phyloP scores from a whole-genome alignment of 2,888 invertebrate genomes.

The Lacanobia wlatinum region DNA sequence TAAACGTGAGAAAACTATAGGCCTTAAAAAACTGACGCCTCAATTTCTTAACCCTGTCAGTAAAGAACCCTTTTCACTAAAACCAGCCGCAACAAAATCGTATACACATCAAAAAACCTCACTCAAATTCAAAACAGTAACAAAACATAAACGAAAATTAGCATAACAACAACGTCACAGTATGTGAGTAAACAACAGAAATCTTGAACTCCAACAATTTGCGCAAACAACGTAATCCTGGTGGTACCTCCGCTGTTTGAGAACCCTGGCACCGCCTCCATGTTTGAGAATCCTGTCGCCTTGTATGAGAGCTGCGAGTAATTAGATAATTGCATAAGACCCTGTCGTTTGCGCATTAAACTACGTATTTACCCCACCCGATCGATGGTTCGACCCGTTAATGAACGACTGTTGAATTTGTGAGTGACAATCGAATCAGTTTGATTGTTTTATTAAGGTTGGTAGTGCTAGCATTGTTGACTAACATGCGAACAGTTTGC shows the following conservation, averaged over 20 bases:
- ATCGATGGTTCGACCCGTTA: conserved; percentile 60
- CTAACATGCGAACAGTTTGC: conserved; percentile 35
- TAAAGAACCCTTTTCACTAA: conserved; percentile 14
- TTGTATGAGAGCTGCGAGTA: conserved; percentile 73
- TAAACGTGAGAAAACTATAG: neutral
- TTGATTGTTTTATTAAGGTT: conserved; percentile 60
- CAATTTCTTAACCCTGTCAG: conserved; percentile 10
- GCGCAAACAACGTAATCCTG: conserved; percentile 80
- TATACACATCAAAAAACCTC: conserved; percentile 42
- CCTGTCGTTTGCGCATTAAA: conserved; percentile 62
- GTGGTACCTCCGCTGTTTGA: conserved; percentile 70
- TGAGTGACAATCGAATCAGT: conserved; percentile 62
- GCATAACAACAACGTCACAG: conserved; percentile 74
- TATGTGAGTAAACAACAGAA: conserved; percentile 66
- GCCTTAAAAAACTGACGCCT: neutral
- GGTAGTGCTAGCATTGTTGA: conserved; percentile 26
- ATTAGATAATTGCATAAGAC: conserved; percentile 85
- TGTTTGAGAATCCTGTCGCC: conserved; percentile 70
- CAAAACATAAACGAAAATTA: conserved; percentile 73
- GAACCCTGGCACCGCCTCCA: conserved; percentile 74
- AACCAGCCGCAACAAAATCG: conserved; percentile 13
- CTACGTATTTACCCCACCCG: conserved; percentile 48
- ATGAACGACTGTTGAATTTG: conserved; percentile 63
- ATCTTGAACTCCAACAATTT: conserved; percentile 83
- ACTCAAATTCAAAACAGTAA: conserved; percentile 40